Evolutionary conservation across 2,113 vertebrate genomes (phyloP).

Genomic region (Phaethon lepturus): DNA sequence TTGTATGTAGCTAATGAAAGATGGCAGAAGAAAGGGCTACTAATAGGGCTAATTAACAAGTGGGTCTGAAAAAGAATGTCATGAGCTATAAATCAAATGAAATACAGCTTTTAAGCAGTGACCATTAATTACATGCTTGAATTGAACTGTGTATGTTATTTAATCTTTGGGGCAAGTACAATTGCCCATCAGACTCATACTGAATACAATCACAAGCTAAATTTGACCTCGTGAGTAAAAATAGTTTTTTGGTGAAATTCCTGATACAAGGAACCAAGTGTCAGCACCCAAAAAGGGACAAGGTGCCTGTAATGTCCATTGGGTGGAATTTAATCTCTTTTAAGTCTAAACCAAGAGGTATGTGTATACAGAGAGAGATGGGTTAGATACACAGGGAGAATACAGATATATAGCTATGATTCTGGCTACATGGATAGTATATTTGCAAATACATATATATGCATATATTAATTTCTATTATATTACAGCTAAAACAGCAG

Average conservation of each 20-base stretch:
- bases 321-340: background rate
- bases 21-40: background rate
- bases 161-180: background rate
- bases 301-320: background rate
- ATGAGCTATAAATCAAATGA: slow-evolving; percentile 39
- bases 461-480: background rate
- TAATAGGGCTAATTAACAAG: slow-evolving; percentile 16
- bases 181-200: background rate
- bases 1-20: background rate
- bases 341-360: background rate
- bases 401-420: background rate
- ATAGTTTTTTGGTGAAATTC: background rate
- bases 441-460: background rate
- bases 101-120: slow-evolving; percentile 9
- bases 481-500: background rate
- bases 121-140: slow-evolving; percentile 51
- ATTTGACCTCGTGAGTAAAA: background rate
- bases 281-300: background rate
- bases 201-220: background rate
- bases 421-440: background rate
- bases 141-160: background rate
- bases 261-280: background rate
- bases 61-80: slow-evolving; percentile 20
- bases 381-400: background rate
- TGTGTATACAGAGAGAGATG: background rate